A percentile compares a stretch with the other conserved stretches of the same genome.
These are phyloP conservation scores for Buceros bicornis DNA, from an alignment of 2,797 vertebrate species.

Conservation along the genomic window DNA sequence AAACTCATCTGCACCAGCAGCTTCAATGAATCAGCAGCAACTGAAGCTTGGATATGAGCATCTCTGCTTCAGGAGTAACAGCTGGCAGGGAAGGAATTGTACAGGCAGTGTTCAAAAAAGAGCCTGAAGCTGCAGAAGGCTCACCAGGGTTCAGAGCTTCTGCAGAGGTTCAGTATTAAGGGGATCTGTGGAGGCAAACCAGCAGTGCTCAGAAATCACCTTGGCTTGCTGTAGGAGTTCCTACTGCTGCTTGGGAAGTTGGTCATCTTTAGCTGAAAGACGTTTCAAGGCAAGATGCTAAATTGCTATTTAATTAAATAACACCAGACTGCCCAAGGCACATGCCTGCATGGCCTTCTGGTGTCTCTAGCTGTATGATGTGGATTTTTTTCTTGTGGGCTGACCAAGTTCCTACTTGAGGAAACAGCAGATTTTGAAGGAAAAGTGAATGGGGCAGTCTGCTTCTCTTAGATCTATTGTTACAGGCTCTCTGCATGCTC, in stretches of 20 bases:
- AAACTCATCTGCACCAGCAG: background rate
- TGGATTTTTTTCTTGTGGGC: slow-evolving; percentile 27
- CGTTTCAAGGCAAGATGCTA: background rate
- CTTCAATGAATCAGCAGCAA: background rate
- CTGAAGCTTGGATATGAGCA: background rate
- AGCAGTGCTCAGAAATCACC: background rate
- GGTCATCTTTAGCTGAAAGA: background rate
- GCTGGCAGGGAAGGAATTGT: background rate
- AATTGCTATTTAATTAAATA: background rate
- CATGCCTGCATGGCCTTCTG: background rate
- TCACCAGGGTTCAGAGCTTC: background rate
- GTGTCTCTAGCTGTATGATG: background rate
- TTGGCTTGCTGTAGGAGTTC: background rate
- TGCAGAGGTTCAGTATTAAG: background rate
- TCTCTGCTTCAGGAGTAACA: background rate
- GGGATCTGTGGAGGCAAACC: background rate
- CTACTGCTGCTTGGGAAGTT: background rate
- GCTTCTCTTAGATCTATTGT: slow-evolving; percentile 40
- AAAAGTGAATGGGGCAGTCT: slow-evolving; percentile 44
- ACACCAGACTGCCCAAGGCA: background rate
- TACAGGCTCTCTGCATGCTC: slow-evolving; percentile 48
- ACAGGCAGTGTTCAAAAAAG: background rate
- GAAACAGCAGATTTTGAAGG: background rate
- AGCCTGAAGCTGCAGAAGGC: background rate
- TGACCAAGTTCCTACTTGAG: slow-evolving; percentile 10